Conservation (phyloP, 2,888 invertebrate species). For the Callosobruchus maculatus region DNA sequence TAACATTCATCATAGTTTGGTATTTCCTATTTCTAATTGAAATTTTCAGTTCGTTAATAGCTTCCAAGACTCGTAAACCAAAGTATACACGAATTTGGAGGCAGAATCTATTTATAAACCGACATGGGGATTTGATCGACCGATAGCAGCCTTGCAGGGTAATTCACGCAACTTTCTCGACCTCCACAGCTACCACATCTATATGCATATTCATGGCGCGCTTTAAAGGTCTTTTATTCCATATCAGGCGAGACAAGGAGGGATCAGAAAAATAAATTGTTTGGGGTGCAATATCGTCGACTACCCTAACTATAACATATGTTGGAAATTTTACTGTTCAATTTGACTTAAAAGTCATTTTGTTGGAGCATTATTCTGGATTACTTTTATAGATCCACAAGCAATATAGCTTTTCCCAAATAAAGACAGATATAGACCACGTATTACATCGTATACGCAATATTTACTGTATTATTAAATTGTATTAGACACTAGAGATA, state of each 20-base stretch:
- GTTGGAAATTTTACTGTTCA: no score
- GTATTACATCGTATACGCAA: no score
- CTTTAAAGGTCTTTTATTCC: not conserved
- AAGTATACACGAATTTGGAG: not conserved
- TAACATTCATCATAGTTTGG: no score
- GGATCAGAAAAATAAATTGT: not conserved
- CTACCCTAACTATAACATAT: not conserved
- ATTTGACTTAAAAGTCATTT: no score
- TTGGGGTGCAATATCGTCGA: not conserved
- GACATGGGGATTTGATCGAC: not conserved
- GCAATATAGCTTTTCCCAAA: no score
- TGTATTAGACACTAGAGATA: no score
- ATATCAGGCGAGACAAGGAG: not conserved
- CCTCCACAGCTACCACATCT: not conserved
- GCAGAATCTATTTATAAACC: not conserved
- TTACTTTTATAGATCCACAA: no score
- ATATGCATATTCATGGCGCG: not conserved
- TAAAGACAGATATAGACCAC: no score
- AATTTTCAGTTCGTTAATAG: no score
- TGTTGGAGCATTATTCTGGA: no score
- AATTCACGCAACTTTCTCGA: not conserved
- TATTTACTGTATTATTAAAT: no score
- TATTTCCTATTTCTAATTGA: no score
- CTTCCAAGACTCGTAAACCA: not conserved
- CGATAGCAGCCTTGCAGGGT: not conserved